Percentiles rank a stretch among this genome's conserved stretches.
Conservation (phyloP, 1,140 invertebrate genomes). For the Ceratina australensis region DNA sequence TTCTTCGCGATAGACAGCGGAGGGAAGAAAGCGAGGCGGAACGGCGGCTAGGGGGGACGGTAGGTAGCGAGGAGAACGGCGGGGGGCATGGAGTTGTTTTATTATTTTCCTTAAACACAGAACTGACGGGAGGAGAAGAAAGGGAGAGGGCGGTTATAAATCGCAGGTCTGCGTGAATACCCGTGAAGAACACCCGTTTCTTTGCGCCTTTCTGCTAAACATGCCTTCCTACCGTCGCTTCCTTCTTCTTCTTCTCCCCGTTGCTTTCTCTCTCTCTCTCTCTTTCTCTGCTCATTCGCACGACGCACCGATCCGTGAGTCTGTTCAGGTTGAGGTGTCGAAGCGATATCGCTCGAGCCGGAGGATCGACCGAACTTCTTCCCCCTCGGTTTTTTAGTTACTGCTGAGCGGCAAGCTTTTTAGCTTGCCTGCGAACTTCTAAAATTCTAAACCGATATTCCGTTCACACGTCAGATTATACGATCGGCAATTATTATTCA, state of each 20-base stretch:
- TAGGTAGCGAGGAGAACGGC: neutral
- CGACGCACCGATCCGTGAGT: conserved; percentile 42
- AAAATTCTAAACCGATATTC: no score
- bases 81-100: conserved; percentile 33
- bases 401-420: conserved; percentile 15
- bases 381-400: conserved; percentile 5
- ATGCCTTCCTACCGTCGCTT: conserved; percentile 16
- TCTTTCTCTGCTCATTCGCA: neutral
- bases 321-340: conserved; percentile 21
- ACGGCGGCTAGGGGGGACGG: conserved; percentile 9
- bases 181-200: conserved; percentile 49
- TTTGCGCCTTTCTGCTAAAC: conserved; percentile 51
- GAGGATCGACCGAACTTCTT: conserved; percentile 33
- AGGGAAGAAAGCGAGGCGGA: conserved; percentile 17
- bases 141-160: conserved; percentile 65
- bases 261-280: neutral
- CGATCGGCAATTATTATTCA: no score
- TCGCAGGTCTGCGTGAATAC: conserved; percentile 68
- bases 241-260: neutral
- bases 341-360: conserved; percentile 27
- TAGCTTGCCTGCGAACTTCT: neutral
- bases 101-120: conserved; percentile 53
- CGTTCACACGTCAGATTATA: no score
- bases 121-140: conserved; percentile 20
- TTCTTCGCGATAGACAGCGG: neutral